Percentiles rank a stretch among this genome's conserved stretches.
Conservation (phyloP, 1,140 invertebrate species). For the Gryon sp. region DNA sequence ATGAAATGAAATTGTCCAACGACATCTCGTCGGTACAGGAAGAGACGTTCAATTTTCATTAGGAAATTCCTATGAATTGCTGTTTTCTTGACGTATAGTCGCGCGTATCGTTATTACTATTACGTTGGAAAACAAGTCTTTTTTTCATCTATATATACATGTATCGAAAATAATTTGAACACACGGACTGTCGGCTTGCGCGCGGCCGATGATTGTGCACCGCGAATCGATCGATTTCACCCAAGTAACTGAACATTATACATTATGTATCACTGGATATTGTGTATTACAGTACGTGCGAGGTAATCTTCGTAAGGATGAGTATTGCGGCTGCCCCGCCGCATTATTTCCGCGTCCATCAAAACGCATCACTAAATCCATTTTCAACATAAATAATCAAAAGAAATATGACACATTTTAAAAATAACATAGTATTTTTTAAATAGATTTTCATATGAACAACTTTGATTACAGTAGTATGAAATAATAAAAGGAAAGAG, state of each 20-base stretch:
- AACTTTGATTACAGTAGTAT: neutral
- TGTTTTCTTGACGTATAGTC: too few relatives aligned
- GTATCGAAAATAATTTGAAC: conserved; percentile 38
- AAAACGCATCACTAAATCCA: conserved; percentile 18
- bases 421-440: too few relatives aligned
- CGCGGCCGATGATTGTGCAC: conserved; percentile 35
- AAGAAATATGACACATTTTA: conserved; percentile 43
- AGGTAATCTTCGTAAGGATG: conserved; percentile 15
- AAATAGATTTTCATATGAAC: too few relatives aligned
- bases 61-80: conserved; percentile 24
- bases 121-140: conserved; percentile 4
- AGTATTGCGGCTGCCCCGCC: conserved; percentile 2
- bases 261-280: conserved; percentile 43
- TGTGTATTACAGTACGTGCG: conserved; percentile 43
- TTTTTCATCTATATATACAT: conserved; percentile 11
- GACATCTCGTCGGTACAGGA: conserved; percentile 17
- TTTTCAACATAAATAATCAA: conserved; percentile 3
- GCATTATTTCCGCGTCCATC: neutral
- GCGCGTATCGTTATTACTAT: neutral
- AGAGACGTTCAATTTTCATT: conserved; percentile 36
- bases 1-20: conserved; percentile 26
- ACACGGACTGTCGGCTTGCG: conserved; percentile 12
- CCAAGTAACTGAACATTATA: conserved; percentile 43
- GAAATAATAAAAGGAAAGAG: neutral
- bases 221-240: conserved; percentile 40